Base-by-base conservation (phyloP, 2,797 vertebrate species). In the Tapera naevia region DNA sequence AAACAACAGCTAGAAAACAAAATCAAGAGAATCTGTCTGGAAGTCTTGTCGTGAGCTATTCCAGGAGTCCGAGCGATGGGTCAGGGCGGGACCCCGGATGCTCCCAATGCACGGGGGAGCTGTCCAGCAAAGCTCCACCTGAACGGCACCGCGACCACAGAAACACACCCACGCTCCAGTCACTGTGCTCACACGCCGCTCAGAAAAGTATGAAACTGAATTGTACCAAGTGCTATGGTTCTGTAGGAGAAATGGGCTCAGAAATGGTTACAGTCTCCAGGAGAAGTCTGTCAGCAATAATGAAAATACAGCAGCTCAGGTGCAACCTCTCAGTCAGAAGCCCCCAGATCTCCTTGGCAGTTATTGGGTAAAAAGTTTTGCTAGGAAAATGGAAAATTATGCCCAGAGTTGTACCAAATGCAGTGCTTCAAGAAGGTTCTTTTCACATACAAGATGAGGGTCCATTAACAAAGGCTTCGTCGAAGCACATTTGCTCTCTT, bases 71-170 rank as follows among this genome's bases (percentile, higher is more conserved):
- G 39, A 5, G 3, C 2, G 17, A 50, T n/a, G 21, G 3, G 33
- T 33, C 3, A 2, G 1, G 65, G 50, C 72, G 78, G 41, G 46
- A 80, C 65, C 30, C 66, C 46, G 5, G 2, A 32, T 15, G 3
- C 45, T 6, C 53, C 54, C 90, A 67, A 46, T 17, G 30, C 75
- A 88, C 2, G 1, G 74, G 81, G 95, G 91, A 93, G 86, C 94
- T 95, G 95, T 92, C 92, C 92, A 95, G 93, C 93, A 94, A 71
- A 3, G 8, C 74, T n/a, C 48, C 7, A 73, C 8, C 84, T 57
- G 74, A 93, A 50, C 3, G 21, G 28, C 13, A 74, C 64, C 67
- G 15, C 4, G 24, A 22, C 2, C 64, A 74, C 54, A 15, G 65
- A 39, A 74, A 37, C 4, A 32, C 75, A 69, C 35, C 7, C 56